Evolutionary conservation across 2,888 invertebrate species (phyloP).

Genomic region (Drosophila picticornis): DNA sequence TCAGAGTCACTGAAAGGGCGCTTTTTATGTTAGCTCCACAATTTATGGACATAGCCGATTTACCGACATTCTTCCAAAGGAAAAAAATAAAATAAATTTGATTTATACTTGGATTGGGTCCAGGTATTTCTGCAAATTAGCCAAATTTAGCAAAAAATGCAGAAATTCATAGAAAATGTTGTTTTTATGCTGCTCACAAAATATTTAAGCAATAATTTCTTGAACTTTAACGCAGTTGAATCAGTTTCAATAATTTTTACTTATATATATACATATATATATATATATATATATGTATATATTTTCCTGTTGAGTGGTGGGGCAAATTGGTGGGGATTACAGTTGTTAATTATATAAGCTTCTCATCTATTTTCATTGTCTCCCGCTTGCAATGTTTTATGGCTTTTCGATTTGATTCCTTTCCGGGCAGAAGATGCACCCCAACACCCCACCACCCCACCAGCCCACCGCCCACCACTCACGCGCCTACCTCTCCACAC

Average conservation of each 20-base stretch:
- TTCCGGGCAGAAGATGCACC: neutral
- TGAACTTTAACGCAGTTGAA: neutral
- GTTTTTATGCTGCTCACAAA: neutral
- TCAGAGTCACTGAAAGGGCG: neutral
- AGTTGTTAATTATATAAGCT: slow-evolving; percentile 24
- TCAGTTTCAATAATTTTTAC: neutral
- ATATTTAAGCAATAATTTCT: neutral
- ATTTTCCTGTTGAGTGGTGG: no score
- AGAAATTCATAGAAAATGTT: no score
- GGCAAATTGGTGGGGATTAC: neutral
- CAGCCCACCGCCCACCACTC: neutral
- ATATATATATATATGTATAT: no score
- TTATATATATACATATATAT: no score
- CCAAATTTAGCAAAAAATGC: neutral
- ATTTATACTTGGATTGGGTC: neutral
- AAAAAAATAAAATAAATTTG: neutral
- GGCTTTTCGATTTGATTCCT: slow-evolving; percentile 47
- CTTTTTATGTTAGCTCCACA: neutral
- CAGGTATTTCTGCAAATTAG: neutral
- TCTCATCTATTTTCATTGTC: slow-evolving; percentile 1
- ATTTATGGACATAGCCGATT: neutral
- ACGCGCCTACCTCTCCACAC: slow-evolving; percentile 3
- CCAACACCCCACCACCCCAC: neutral
- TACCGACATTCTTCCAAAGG: neutral
- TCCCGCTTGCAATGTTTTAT: slow-evolving; percentile 18